Conservation (phyloP, 2,113 vertebrate species). For the Mystacornis crossleyi region DNA sequence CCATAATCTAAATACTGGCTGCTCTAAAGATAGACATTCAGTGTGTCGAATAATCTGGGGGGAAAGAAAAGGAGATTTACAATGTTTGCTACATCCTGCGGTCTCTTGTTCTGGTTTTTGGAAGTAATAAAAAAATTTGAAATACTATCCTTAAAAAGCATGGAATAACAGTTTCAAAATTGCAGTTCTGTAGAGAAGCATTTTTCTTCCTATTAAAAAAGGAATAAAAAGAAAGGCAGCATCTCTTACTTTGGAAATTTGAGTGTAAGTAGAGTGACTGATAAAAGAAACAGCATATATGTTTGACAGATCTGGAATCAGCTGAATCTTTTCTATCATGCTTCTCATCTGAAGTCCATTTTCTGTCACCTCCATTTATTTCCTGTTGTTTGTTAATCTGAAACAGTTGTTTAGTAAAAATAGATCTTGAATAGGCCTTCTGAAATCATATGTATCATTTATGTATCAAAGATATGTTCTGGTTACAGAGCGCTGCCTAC, state of each 20-base stretch:
- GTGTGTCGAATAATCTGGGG: not conserved
- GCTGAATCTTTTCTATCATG: not conserved
- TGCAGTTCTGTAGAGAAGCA: not conserved
- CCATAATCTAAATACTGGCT: not conserved
- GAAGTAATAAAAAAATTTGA: not conserved
- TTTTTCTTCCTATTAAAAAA: not conserved
- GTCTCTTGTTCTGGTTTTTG: not conserved
- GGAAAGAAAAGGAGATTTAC: not conserved
- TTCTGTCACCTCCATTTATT: conserved; percentile 35
- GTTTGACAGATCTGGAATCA: conserved; percentile 28
- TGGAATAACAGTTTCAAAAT: not conserved
- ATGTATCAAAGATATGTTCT: conserved; percentile 4
- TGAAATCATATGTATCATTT: conserved; percentile 21
- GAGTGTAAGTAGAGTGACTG: not conserved
- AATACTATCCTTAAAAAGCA: not conserved
- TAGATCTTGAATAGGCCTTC: not conserved
- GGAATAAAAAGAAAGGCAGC: not conserved
- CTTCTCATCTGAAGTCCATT: conserved; percentile 25
- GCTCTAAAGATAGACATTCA: not conserved
- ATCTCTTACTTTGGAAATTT: not conserved
- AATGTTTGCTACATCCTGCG: not conserved
- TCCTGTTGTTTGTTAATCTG: conserved; percentile 16
- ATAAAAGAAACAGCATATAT: conserved; percentile 28
- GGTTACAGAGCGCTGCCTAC: conserved; percentile 14
- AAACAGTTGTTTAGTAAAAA: conserved; percentile 45